Evolutionary conservation across 2,113 vertebrate genomes (phyloP).

Genomic region (Xiphias gladius): DNA sequence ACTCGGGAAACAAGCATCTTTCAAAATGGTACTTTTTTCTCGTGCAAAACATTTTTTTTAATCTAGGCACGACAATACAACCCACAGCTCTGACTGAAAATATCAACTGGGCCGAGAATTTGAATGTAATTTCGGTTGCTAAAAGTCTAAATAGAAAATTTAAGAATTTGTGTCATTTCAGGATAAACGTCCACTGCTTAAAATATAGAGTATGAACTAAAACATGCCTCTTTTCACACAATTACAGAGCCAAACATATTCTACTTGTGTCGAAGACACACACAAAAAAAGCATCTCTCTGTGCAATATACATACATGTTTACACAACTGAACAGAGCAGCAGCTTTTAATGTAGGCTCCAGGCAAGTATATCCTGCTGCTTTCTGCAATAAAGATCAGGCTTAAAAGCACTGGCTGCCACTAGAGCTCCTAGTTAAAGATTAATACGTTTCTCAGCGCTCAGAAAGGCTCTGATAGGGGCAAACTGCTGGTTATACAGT

Average conservation of each 20-base stretch:
- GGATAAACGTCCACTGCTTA: background rate
- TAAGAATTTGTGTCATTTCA: background rate
- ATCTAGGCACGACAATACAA: background rate
- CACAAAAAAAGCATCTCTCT: background rate
- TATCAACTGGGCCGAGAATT: background rate
- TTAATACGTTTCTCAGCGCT: slow-evolving; percentile 79
- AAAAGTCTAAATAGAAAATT: slow-evolving; percentile 4
- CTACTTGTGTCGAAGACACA: background rate
- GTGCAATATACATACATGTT: slow-evolving; percentile 47
- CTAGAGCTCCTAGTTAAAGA: slow-evolving; percentile 81
- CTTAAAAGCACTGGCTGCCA: slow-evolving; percentile 76
- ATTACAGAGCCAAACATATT: background rate
- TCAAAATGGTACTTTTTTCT: background rate
- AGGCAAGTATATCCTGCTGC: slow-evolving; percentile 67
- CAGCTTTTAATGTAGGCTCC: slow-evolving; percentile 52
- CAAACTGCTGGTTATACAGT: slow-evolving; percentile 44
- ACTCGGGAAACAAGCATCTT: background rate
- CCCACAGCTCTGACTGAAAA: background rate
- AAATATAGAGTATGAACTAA: background rate
- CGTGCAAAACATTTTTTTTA: background rate
- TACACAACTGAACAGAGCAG: slow-evolving; percentile 45
- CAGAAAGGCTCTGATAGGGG: slow-evolving; percentile 39
- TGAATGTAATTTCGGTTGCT: background rate
- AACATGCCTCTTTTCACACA: background rate
- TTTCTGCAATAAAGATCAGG: slow-evolving; percentile 73